Conservation (phyloP, 1,140 invertebrate genomes). For the Cyphomyrmex costatus region DNA sequence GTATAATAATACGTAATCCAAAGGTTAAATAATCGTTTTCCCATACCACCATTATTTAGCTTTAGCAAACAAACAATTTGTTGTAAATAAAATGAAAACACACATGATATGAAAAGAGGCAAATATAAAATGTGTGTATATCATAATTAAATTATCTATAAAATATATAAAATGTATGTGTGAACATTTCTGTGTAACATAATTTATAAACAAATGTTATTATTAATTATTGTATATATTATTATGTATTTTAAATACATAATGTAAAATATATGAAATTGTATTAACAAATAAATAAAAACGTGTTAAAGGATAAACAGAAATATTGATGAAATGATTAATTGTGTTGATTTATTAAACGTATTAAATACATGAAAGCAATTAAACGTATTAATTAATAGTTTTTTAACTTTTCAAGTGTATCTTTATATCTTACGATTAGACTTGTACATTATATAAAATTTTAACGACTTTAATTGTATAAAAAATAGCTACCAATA, state of each 20-base stretch:
- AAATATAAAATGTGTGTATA: not conserved
- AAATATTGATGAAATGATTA: not conserved
- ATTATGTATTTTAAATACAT: no score
- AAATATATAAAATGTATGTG: not conserved
- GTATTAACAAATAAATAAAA: no score
- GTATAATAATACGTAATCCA: not conserved
- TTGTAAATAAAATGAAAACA: not conserved
- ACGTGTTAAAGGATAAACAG: not conserved
- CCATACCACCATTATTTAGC: not conserved
- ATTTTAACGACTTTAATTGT: not conserved
- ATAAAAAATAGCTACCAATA: constrained; percentile 1
- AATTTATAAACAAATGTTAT: not conserved
- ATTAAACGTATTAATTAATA: not conserved
- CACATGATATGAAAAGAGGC: not conserved
- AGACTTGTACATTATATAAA: not conserved
- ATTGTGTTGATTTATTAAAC: not conserved
- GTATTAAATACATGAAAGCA: not conserved
- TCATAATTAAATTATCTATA: not conserved
- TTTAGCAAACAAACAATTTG: not conserved
- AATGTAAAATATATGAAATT: not conserved
- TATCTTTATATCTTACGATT: not conserved
- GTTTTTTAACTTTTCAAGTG: not conserved
- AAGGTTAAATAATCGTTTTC: not conserved
- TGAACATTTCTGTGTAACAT: not conserved
- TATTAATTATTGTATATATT: not conserved